Evolutionary conservation across 2,888 invertebrate species (phyloP).

Genomic region (Perdita meconis): DNA sequence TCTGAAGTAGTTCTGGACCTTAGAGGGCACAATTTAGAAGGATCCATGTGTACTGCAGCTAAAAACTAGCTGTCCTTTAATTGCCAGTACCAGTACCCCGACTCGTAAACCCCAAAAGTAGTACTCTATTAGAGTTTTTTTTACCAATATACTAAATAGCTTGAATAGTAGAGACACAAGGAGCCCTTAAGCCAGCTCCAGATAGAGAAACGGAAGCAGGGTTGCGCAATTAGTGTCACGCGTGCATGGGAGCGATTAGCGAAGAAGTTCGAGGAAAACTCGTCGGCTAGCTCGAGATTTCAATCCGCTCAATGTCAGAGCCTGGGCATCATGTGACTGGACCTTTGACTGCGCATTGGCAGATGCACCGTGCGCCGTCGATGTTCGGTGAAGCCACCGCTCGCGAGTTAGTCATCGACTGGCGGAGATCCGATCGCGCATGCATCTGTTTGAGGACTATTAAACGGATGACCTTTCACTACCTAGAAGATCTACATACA

Average conservation of each 20-base stretch:
- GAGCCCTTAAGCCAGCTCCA: too few relatives aligned
- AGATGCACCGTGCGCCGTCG: constrained; percentile 48
- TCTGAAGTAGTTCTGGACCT: too few relatives aligned
- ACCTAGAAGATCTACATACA: constrained; percentile 70
- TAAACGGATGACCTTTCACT: constrained; percentile 73
- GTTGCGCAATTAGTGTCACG: constrained; percentile 19
- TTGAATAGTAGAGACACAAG: too few relatives aligned
- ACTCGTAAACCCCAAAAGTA: too few relatives aligned
- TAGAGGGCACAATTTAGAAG: too few relatives aligned
- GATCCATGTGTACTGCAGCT: too few relatives aligned
- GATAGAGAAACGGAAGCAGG: constrained; percentile 8
- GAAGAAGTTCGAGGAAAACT: constrained; percentile 6
- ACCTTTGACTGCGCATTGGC: constrained; percentile 65
- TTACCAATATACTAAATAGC: too few relatives aligned
- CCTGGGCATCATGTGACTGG: constrained; percentile 31
- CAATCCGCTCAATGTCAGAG: constrained; percentile 70
- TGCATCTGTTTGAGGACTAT: constrained; percentile 64
- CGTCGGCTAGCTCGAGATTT: constrained; percentile 52
- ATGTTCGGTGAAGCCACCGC: constrained; percentile 15
- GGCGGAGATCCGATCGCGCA: constrained; percentile 63
- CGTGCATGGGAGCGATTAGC: not conserved
- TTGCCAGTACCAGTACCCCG: too few relatives aligned
- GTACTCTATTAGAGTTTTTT: too few relatives aligned
- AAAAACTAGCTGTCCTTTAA: too few relatives aligned
- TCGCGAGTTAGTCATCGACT: constrained; percentile 60